phyloP scores from a whole-genome alignment of 1,140 invertebrate species.

The Tetramorium parvispinum region DNA sequence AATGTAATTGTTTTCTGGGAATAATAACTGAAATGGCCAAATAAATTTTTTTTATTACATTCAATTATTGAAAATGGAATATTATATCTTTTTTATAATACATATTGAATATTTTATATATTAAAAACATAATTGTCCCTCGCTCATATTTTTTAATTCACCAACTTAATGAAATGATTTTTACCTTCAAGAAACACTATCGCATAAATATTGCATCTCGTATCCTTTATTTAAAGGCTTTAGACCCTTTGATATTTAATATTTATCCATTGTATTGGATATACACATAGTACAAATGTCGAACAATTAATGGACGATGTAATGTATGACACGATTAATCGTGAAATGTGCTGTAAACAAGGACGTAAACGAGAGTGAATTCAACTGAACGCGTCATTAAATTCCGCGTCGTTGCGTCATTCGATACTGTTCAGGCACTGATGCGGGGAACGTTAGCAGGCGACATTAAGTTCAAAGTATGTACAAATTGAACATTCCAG shows the following conservation, averaged over 20 bases:
- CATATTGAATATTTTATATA: background rate
- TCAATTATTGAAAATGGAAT: background rate
- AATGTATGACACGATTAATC: constrained; percentile 29
- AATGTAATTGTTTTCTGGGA: background rate
- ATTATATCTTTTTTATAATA: constrained; percentile 6
- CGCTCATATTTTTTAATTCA: background rate
- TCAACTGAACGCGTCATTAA: constrained; percentile 39
- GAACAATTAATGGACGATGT: constrained; percentile 11
- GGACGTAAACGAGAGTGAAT: background rate
- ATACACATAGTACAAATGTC: background rate
- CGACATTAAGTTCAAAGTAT: constrained; percentile 64
- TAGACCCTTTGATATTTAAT: background rate
- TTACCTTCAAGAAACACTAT: background rate
- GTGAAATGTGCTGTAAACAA: background rate
- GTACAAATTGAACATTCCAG: constrained; percentile 69
- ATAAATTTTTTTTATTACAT: background rate
- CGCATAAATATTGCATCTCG: background rate
- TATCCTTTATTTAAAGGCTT: background rate
- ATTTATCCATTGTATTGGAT: background rate
- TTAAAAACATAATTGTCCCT: background rate
- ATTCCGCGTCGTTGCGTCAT: constrained; percentile 48
- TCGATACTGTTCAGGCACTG: constrained; percentile 47
- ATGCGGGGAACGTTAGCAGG: constrained; percentile 15
- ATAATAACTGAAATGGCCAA: background rate
- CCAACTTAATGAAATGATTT: background rate